phyloP scores from a whole-genome alignment of 2,113 vertebrate genomes.

The Corythaixoides concolor region DNA sequence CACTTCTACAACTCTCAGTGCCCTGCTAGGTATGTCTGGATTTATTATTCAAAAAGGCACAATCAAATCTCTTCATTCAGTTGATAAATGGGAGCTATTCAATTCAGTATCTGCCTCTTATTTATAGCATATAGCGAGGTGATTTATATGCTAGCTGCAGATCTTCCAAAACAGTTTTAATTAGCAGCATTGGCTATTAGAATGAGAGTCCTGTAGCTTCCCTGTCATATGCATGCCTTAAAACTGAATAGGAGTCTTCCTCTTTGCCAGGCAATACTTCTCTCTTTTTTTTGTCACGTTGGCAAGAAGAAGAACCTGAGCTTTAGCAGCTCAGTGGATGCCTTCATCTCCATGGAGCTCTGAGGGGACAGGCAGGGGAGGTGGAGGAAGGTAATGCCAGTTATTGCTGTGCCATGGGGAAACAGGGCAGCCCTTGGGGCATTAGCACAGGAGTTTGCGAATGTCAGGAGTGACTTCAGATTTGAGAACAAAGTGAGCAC shows the following conservation, averaged over 20 bases:
- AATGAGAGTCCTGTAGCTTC: slow-evolving; percentile 41
- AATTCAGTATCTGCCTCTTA: slow-evolving; percentile 70
- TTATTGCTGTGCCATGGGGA: slow-evolving; percentile 17
- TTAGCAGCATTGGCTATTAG: slow-evolving; percentile 71
- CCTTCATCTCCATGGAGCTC: neutral
- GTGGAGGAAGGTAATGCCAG: neutral
- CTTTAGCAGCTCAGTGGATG: neutral
- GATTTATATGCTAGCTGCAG: slow-evolving; percentile 70
- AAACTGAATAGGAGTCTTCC: slow-evolving; percentile 40
- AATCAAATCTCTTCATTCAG: slow-evolving; percentile 70
- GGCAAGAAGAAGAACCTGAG: slow-evolving; percentile 34
- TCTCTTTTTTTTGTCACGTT: neutral
- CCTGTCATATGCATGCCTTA: slow-evolving; percentile 7
- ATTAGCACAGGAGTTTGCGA: neutral
- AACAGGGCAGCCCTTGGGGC: neutral
- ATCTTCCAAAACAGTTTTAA: slow-evolving; percentile 73
- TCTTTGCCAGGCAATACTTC: slow-evolving; percentile 41
- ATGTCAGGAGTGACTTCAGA: neutral
- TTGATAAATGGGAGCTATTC: slow-evolving; percentile 77
- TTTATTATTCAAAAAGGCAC: slow-evolving; percentile 70
- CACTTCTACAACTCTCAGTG: slow-evolving; percentile 30
- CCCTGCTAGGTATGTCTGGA: slow-evolving; percentile 53
- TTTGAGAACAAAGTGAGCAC: neutral
- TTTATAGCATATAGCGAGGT: slow-evolving; percentile 69
- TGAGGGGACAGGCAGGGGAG: neutral